Base-by-base conservation (phyloP, 1,140 invertebrate species). In the Camponotus floridanus region DNA sequence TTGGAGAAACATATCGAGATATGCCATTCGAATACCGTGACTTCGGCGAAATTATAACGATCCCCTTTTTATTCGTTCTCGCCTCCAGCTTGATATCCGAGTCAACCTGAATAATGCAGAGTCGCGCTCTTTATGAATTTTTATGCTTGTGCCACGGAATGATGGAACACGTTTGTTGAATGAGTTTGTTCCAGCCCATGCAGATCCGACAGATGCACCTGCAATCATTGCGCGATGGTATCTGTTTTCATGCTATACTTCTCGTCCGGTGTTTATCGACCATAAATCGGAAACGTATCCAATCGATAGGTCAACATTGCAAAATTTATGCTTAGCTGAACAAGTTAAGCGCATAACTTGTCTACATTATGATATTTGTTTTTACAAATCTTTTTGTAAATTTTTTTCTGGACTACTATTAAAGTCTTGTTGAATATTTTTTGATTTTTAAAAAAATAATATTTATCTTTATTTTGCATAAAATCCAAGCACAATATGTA, bases 21-120 rank as follows among this genome's bases (percentile, higher is more conserved):
- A 51, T 80, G 76, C 87, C 81, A 86, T 71, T 89, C 90, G 88
- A 91, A 91, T 90, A 78, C 65, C 88, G 87, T 36, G 15, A 85
- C 88, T 84, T 78, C 31, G 31, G 89, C 89, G 86, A 93, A 93
- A 93, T 93, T 94, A 92, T 93, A 92, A 94, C 91, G 92, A 94
- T 93, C 90, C 90, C 74, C 71, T 73, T 80, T 88, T 88, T 86
- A 68, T 86, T 88, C 88, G 48, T 89, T 79, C 78, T 86, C 71
- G 48, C 68, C 88, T 67, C 67, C 71, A 33, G 67, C 51, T 13
- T 83, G 85, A 86, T 91, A 87, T 65, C 86, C 68, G 39, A 90
- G 71, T 90, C 91, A 79, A 65, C 74, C 89, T 94, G 93, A 94
- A 94, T 94, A 94, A 94, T 93, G 92, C 87, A 93, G 87, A 93